These are phyloP conservation scores for Nomada fabriciana DNA, from an alignment of 2,888 invertebrate species.

Conservation along the genomic window DNA sequence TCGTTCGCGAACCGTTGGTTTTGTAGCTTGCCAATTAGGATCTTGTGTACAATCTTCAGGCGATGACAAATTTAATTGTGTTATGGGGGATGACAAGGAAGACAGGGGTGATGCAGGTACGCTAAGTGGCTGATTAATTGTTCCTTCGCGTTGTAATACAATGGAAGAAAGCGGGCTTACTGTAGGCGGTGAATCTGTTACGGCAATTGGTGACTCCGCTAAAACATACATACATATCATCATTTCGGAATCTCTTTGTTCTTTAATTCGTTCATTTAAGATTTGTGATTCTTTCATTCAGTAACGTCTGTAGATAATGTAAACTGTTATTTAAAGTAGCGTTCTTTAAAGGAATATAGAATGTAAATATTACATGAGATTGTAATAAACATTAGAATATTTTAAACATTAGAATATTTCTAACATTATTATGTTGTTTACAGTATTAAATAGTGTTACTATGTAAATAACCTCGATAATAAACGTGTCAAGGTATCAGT, in stretches of 20 bases:
- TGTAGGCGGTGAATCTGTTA: conserved; percentile 84
- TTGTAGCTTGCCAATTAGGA: conserved; percentile 96
- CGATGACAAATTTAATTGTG: conserved; percentile 85
- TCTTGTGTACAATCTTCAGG: conserved; percentile 90
- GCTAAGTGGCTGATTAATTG: conserved; percentile 92
- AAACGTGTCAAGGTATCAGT: neutral
- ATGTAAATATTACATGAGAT: neutral
- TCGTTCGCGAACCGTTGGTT: conserved; percentile 94
- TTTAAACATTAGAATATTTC: neutral
- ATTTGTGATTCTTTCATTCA: neutral
- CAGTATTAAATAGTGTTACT: neutral
- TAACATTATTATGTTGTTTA: neutral
- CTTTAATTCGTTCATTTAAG: neutral
- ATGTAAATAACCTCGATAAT: neutral
- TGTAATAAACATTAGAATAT: neutral
- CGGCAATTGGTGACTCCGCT: conserved; percentile 92
- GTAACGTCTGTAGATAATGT: neutral
- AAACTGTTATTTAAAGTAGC: neutral
- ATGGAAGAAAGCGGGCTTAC: conserved; percentile 90
- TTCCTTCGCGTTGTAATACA: conserved; percentile 89
- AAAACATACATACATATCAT: conserved; percentile 76
- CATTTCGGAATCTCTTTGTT: neutral
- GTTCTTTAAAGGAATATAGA: neutral
- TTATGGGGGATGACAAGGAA: conserved; percentile 85
- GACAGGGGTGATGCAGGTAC: conserved; percentile 91